Conservation (phyloP, 2,888 invertebrate genomes). For the Spilosoma lubricipeda region DNA sequence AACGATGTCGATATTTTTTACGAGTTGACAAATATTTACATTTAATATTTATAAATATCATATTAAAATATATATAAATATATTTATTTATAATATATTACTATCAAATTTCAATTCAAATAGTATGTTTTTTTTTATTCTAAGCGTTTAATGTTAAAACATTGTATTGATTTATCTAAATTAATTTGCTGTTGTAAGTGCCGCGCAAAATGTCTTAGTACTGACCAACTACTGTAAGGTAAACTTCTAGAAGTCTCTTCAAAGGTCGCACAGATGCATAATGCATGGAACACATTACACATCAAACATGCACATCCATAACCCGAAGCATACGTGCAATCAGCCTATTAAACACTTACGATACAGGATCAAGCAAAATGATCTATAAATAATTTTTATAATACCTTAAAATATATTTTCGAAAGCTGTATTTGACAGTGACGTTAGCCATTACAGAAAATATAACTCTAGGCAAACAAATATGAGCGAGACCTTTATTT, state of each 20-base stretch:
- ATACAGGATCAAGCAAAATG: background rate
- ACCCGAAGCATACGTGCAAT: background rate
- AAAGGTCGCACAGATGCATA: constrained; percentile 7
- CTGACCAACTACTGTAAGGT: background rate
- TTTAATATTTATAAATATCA: no score
- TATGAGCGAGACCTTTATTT: background rate
- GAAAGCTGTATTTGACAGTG: background rate
- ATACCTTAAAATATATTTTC: background rate
- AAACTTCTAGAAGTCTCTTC: background rate
- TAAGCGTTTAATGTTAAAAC: background rate
- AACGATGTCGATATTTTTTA: background rate
- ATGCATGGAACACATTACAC: constrained; percentile 10
- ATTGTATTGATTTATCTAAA: background rate
- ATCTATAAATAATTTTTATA: no score
- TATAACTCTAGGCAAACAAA: background rate
- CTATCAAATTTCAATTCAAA: background rate
- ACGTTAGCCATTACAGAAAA: background rate
- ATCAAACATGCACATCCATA: constrained; percentile 1
- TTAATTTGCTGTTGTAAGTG: background rate
- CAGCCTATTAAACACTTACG: background rate
- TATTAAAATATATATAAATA: no score
- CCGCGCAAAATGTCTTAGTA: background rate
- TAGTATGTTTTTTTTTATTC: background rate
- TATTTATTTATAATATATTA: no score
- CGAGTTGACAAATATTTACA: background rate